Evolutionary conservation across 2,797 vertebrate genomes (phyloP).

Genomic region (Chiloscyllium punctatum): DNA sequence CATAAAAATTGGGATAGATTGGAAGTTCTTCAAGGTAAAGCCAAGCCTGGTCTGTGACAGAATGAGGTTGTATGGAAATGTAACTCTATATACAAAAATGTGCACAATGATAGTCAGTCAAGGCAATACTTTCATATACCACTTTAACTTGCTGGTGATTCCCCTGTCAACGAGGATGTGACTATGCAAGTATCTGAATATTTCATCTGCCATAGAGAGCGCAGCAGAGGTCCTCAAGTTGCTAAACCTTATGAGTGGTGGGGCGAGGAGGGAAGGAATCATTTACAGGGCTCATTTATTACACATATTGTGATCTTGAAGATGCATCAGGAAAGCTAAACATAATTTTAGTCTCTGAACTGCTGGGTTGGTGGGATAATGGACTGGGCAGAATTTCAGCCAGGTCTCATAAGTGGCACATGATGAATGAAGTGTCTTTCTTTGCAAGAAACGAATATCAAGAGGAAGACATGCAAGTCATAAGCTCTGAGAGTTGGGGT

Average conservation of each 20-base stretch:
- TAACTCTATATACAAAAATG: neutral
- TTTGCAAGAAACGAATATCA: neutral
- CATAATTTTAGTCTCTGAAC: neutral
- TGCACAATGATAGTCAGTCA: neutral
- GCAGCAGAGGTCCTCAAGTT: neutral
- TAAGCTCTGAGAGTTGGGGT: neutral
- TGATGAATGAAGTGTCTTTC: neutral
- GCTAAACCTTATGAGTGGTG: neutral
- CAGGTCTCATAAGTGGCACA: neutral
- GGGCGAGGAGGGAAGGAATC: neutral
- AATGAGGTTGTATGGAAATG: neutral
- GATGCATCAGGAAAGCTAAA: neutral
- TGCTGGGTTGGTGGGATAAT: neutral
- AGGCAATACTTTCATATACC: neutral
- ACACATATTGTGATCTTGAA: neutral
- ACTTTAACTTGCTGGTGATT: neutral
- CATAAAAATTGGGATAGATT: constrained; percentile 53
- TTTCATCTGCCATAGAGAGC: neutral
- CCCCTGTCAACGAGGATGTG: neutral
- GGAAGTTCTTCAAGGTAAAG: constrained; percentile 53
- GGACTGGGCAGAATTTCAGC: neutral
- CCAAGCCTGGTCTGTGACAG: neutral
- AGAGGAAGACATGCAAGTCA: neutral
- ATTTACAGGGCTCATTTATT: neutral
- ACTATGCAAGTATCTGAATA: neutral